These are phyloP conservation scores for Ochotona curzoniae DNA, from an alignment of 2,113 vertebrate species.

Conservation along the genomic window DNA sequence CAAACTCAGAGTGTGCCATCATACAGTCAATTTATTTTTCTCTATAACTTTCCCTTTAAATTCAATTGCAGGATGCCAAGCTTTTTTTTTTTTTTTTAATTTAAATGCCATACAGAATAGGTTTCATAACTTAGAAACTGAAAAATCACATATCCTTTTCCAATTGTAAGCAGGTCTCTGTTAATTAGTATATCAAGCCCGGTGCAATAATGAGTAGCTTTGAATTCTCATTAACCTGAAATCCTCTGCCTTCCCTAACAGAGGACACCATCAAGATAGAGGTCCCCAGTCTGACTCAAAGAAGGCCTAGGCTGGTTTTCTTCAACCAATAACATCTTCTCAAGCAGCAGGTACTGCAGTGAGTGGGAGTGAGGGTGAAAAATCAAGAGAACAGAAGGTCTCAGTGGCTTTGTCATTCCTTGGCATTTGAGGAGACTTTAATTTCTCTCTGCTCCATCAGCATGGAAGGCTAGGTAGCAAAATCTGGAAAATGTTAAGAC, in stretches of 20 bases:
- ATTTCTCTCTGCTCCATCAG: background rate
- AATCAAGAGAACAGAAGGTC: background rate
- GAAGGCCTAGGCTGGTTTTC: background rate
- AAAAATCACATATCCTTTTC: background rate
- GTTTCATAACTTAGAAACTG: background rate
- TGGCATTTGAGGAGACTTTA: background rate
- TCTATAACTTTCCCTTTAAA: background rate
- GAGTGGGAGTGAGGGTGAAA: background rate
- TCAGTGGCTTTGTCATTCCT: background rate
- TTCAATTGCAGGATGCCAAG: background rate
- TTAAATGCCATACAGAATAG: background rate
- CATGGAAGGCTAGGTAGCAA: background rate
- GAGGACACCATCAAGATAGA: background rate
- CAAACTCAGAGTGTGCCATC: constrained; percentile 9
- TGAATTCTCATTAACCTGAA: background rate
- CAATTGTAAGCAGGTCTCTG: background rate
- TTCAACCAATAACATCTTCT: background rate
- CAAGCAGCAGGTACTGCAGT: background rate
- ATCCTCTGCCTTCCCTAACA: constrained; percentile 2
- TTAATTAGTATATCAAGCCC: background rate
- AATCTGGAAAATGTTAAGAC: background rate
- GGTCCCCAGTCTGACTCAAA: background rate
- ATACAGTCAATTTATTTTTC: constrained; percentile 34
- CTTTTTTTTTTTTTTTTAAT: constrained; percentile 52
- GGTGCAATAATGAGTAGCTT: background rate